A percentile compares a stretch with the other conserved stretches of the same genome.
These are phyloP conservation scores for Oriolus oriolus DNA, from an alignment of 2,113 vertebrate genomes.

Conservation along the genomic window DNA sequence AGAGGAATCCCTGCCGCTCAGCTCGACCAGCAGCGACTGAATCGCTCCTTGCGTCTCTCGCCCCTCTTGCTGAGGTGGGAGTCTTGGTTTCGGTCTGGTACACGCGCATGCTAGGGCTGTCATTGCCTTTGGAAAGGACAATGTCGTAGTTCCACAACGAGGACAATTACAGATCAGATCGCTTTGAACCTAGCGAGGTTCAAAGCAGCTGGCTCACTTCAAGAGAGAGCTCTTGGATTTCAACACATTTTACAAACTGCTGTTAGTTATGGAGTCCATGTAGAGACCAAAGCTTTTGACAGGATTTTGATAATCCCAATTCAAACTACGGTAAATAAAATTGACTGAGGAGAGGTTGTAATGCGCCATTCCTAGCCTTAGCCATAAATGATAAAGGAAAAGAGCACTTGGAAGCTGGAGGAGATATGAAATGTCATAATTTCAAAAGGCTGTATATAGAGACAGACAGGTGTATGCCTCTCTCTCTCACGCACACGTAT, in stretches of 20 bases:
- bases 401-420: not conserved
- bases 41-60: not conserved
- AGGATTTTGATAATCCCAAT: not conserved
- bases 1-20: not conserved
- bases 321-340: not conserved
- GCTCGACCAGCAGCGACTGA: not conserved
- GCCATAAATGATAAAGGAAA: not conserved
- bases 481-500: fast-evolving
- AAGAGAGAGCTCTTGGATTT: not conserved
- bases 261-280: fast-evolving
- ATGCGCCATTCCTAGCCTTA: not conserved
- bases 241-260: not conserved
- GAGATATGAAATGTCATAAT: not conserved
- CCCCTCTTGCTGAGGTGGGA: not conserved
- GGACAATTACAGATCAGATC: no score
- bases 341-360: not conserved
- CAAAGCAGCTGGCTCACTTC: not conserved
- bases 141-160: fast-evolving
- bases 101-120: fast-evolving
- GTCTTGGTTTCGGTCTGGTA: not conserved
- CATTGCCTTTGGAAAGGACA: not conserved
- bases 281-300: not conserved
- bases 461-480: no score
- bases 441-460: not conserved
- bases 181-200: not conserved